A percentile compares a stretch with the other conserved stretches of the same genome.
Conservation (phyloP, 2,797 vertebrate species). For the Austrolebias charrua region DNA sequence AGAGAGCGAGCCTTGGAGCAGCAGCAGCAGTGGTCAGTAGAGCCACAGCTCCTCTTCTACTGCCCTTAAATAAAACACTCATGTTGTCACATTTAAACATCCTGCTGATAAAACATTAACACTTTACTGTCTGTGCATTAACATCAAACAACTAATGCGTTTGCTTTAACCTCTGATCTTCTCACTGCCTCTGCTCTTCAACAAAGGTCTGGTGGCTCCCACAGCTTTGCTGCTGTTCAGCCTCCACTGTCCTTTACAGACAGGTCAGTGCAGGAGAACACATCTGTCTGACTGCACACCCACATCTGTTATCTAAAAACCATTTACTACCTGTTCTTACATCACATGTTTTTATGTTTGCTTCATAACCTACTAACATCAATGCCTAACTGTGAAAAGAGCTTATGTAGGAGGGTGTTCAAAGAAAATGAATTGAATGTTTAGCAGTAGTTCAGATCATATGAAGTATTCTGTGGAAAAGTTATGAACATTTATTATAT, state of each 20-base stretch:
- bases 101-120: constrained; percentile 25
- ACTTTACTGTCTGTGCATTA: constrained; percentile 30
- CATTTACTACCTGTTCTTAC: neutral
- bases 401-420: neutral
- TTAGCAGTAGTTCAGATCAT: too few relatives aligned
- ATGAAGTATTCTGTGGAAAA: too few relatives aligned
- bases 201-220: constrained; percentile 68
- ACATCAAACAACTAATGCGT: constrained; percentile 56
- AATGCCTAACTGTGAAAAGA: neutral
- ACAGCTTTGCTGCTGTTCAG: constrained; percentile 61
- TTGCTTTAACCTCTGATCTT: constrained; percentile 46
- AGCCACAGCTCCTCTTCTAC: constrained; percentile 17
- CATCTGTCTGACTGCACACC: neutral
- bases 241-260: constrained; percentile 71
- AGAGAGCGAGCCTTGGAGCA: constrained; percentile 48
- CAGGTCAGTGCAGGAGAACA: constrained; percentile 72
- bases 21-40: constrained; percentile 70
- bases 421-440: neutral
- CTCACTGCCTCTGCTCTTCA: constrained; percentile 36
- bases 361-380: neutral
- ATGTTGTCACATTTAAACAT: neutral
- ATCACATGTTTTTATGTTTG: neutral
- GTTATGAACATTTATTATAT: too few relatives aligned
- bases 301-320: neutral
- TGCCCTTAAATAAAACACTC: neutral